These are phyloP conservation scores for Carpatolechia fugitivella DNA, from an alignment of 2,888 invertebrate genomes.

Conservation along the genomic window DNA sequence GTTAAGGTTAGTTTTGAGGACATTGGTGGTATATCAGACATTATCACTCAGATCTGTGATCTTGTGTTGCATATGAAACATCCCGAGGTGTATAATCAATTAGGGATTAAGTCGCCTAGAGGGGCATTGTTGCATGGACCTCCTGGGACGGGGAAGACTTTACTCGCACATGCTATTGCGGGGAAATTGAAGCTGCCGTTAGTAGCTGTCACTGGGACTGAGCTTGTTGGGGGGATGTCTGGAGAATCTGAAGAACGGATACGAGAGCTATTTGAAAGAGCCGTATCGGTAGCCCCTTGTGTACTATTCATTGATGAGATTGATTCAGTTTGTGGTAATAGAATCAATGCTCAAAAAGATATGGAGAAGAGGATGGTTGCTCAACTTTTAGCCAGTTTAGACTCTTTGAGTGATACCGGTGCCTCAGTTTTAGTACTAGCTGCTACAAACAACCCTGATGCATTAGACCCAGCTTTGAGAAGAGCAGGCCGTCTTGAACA, in stretches of 20 bases:
- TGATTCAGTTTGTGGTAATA: conserved; percentile 95
- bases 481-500: conserved; percentile 96
- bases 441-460: conserved; percentile 96
- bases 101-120: conserved; percentile 92
- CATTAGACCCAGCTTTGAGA: conserved; percentile 94
- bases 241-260: conserved; percentile 98
- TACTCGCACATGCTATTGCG: conserved; percentile 89
- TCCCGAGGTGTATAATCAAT: conserved; percentile 90
- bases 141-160: conserved; percentile 95
- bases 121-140: conserved; percentile 97
- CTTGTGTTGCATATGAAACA: conserved; percentile 92
- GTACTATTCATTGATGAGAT: conserved; percentile 97
- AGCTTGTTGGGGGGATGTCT: conserved; percentile 95
- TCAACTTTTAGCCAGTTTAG: conserved; percentile 93
- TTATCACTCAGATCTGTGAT: conserved; percentile 84
- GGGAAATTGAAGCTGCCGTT: conserved; percentile 92
- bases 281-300: conserved; percentile 86
- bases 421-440: conserved; percentile 91
- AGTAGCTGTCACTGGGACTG: conserved; percentile 93
- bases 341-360: conserved; percentile 93
- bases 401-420: conserved; percentile 82
- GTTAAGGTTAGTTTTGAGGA: conserved; percentile 83
- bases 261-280: conserved; percentile 93
- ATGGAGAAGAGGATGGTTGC: conserved; percentile 98
- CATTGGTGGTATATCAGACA: conserved; percentile 89